Evolutionary conservation across 1,140 invertebrate species (phyloP).

Genomic region (Hyposmocoma kahamanoa): DNA sequence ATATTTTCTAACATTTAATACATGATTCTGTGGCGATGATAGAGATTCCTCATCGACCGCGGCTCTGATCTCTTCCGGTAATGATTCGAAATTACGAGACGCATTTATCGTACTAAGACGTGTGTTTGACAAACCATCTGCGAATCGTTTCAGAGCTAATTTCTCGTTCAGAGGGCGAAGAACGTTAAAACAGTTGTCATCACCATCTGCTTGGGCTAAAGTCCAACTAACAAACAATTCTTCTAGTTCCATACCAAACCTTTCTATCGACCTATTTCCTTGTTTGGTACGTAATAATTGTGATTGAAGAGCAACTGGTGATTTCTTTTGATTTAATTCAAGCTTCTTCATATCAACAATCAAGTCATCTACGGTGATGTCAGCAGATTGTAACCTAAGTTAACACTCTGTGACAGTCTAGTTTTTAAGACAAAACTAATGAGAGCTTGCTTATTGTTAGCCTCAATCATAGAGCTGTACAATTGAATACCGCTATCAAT

Average conservation of each 20-base stretch:
- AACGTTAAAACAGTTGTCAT: background rate
- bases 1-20: too few species aligned
- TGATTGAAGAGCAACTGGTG: too few species aligned
- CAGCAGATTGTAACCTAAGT: slow-evolving; percentile 1
- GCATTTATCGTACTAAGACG: slow-evolving; percentile 4
- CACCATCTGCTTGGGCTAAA: slow-evolving; percentile 4
- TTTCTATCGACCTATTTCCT: background rate
- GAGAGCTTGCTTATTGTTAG: background rate
- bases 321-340: slow-evolving; percentile 3
- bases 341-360: background rate
- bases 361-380: background rate
- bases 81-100: background rate
- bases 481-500: slow-evolving; percentile 22
- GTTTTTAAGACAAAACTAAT: slow-evolving; percentile 10
- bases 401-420: background rate
- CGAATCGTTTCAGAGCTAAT: slow-evolving; percentile 2
- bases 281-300: too few species aligned
- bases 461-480: slow-evolving; percentile 16
- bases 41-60: slow-evolving; percentile 7
- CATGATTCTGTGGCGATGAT: too few species aligned
- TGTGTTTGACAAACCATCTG: slow-evolving; percentile 3
- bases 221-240: slow-evolving; percentile 8
- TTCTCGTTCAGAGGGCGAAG: slow-evolving; percentile 6
- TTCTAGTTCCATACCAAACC: slow-evolving; percentile 3
- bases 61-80: slow-evolving; percentile 1